These are phyloP conservation scores for Neosilurus hyrtlii DNA, from an alignment of 2,797 vertebrate genomes.

Conservation along the genomic window DNA sequence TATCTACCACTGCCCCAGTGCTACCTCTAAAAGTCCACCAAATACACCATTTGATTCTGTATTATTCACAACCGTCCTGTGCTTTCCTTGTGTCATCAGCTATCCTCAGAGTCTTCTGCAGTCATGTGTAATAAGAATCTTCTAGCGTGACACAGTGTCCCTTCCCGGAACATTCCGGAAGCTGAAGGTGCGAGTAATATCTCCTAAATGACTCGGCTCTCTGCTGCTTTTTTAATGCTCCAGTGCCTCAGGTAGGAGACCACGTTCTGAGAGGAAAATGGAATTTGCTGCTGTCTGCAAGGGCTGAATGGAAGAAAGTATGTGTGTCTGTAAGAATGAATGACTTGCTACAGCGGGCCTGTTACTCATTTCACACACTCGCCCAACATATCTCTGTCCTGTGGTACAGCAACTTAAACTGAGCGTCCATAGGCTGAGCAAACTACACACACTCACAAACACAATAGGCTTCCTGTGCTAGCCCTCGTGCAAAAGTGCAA, in stretches of 20 bases:
- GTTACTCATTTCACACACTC: constrained; percentile 29
- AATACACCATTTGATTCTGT: not conserved
- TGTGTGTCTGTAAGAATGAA: constrained; percentile 23
- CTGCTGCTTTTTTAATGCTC: constrained; percentile 48
- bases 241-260: constrained; percentile 61
- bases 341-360: constrained; percentile 9
- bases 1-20: not conserved
- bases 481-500: not conserved
- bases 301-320: constrained; percentile 53
- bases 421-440: constrained; percentile 3
- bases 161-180: constrained; percentile 43
- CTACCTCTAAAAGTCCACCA: not conserved
- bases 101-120: constrained; percentile 46
- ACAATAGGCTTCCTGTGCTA: not conserved
- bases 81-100: constrained; percentile 4
- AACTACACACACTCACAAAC: constrained; percentile 32
- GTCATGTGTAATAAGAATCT: constrained; percentile 53
- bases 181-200: constrained; percentile 52
- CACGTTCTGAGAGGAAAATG: constrained; percentile 63
- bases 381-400: constrained; percentile 26
- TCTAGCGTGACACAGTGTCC: constrained; percentile 52
- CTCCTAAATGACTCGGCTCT: constrained; percentile 60
- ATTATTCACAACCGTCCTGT: not conserved
- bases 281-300: constrained; percentile 59
- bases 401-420: constrained; percentile 26